A percentile compares a stretch with the other conserved stretches of the same genome.
phyloP scores from a whole-genome alignment of 64 coral and sea anemone species.

The Acropora yongei region DNA sequence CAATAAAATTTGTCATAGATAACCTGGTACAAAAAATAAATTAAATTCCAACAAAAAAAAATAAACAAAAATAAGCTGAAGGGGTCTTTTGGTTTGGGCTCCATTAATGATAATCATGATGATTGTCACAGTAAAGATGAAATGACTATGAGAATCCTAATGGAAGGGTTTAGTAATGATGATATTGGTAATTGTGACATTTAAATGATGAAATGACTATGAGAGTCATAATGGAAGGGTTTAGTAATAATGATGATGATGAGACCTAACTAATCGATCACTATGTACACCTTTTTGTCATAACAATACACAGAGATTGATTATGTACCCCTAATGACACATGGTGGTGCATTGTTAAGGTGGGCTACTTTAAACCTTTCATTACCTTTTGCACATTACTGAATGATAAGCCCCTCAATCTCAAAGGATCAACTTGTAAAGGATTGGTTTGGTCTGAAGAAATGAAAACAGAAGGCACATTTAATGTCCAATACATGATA shows the following conservation, averaged over 20 bases:
- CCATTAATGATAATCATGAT: too few species aligned
- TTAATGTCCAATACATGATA: not conserved
- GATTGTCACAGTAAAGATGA: too few species aligned
- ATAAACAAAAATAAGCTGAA: too few species aligned
- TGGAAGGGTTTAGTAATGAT: not conserved
- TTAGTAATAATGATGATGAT: not conserved
- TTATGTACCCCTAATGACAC: not conserved
- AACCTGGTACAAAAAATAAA: too few species aligned
- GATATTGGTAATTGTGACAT: too few species aligned
- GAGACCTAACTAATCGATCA: too few species aligned
- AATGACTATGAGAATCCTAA: not conserved
- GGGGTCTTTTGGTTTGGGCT: too few species aligned
- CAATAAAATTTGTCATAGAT: too few species aligned
- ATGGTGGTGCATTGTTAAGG: not conserved
- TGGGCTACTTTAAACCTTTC: not conserved
- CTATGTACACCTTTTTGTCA: too few species aligned
- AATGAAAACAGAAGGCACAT: not conserved
- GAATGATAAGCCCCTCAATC: not conserved
- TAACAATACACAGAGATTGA: not conserved
- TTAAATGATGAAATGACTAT: not conserved
- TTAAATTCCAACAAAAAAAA: too few species aligned
- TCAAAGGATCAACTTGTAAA: not conserved
- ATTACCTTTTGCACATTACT: constrained; percentile 17
- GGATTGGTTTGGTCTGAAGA: not conserved
- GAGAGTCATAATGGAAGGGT: not conserved